phyloP scores from a whole-genome alignment of 2,888 invertebrate genomes.

The Itoplectis maculator region DNA sequence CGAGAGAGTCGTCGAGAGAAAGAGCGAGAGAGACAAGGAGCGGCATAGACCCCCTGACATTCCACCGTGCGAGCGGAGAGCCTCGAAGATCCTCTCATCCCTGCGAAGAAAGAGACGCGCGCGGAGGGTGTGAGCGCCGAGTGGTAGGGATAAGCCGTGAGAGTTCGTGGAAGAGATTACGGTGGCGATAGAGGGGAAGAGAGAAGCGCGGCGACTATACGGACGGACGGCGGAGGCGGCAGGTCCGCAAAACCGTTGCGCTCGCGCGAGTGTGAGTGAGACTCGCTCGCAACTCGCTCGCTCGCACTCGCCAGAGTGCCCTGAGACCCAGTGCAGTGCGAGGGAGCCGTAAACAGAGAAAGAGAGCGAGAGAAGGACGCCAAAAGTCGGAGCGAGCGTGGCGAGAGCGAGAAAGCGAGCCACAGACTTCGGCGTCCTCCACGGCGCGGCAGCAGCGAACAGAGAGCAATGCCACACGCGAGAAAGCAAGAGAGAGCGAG shows the following conservation, averaged over 20 bases:
- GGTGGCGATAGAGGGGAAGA: constrained; percentile 52
- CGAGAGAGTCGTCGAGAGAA: background rate
- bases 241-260: constrained; percentile 60
- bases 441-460: constrained; percentile 60
- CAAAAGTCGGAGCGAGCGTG: too few relatives aligned
- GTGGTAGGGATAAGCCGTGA: constrained; percentile 74
- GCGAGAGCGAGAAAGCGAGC: too few relatives aligned
- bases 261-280: constrained; percentile 62
- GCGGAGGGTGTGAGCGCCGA: constrained; percentile 41
- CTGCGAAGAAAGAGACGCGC: constrained; percentile 37
- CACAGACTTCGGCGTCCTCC: constrained; percentile 62
- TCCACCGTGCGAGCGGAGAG: constrained; percentile 52
- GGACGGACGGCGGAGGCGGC: constrained; percentile 53
- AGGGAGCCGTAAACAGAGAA: constrained; percentile 59
- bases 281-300: too few relatives aligned
- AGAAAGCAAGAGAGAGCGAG: constrained; percentile 48
- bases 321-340: constrained; percentile 25
- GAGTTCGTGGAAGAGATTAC: constrained; percentile 77
- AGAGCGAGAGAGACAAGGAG: constrained; percentile 32
- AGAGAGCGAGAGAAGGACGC: too few relatives aligned
- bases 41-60: constrained; percentile 36
- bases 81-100: constrained; percentile 52
- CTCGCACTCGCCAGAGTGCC: too few relatives aligned
- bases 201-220: constrained; percentile 25
- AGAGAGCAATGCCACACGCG: constrained; percentile 51